Evolutionary conservation across 2,113 vertebrate species (phyloP).

Genomic region (Psilopsiagon aurifrons): DNA sequence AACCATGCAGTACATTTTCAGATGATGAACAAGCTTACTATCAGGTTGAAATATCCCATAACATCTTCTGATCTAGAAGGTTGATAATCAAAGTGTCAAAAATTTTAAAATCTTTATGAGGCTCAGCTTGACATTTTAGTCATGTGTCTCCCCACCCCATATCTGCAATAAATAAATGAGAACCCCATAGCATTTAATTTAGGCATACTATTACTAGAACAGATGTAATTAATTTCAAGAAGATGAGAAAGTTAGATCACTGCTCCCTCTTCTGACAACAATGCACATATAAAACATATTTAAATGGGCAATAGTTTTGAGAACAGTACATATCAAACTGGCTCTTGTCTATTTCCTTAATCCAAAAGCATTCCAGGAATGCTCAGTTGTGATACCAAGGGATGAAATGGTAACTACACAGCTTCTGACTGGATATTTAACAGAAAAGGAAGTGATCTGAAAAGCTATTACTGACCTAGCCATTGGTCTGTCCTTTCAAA

Average conservation of each 20-base stretch:
- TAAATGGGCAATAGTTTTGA: not conserved
- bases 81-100: not conserved
- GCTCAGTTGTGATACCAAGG: not conserved
- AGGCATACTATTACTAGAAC: not conserved
- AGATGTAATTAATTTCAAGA: not conserved
- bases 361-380: not conserved
- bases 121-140: not conserved
- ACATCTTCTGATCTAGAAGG: not conserved
- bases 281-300: not conserved
- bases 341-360: not conserved
- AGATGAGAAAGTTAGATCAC: not conserved
- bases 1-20: not conserved
- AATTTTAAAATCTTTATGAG: not conserved
- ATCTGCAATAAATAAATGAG: not conserved
- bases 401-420: not conserved
- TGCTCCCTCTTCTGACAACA: conserved; percentile 44
- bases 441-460: not conserved
- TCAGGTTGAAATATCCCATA: not conserved
- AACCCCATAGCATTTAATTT: not conserved
- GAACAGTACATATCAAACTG: not conserved
- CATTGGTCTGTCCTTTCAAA: not conserved
- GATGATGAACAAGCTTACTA: not conserved
- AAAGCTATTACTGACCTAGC: not conserved
- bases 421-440: not conserved
- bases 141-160: fast-evolving